Evolutionary conservation across 2,888 invertebrate species (phyloP).

Genomic region (Lasioglossum malachurum): DNA sequence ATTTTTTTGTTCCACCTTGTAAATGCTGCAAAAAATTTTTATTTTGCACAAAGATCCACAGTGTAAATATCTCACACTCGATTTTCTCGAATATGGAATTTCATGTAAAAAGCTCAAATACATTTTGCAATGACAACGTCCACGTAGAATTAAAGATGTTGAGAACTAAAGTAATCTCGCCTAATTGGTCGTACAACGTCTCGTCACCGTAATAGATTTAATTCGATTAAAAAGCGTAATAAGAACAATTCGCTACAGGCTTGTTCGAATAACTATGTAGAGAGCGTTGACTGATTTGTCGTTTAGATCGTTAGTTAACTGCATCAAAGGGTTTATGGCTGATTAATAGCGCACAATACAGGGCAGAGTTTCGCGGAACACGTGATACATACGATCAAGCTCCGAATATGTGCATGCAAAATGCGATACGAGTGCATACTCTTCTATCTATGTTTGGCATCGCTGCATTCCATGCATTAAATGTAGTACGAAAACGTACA

Average conservation of each 20-base stretch:
- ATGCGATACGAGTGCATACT: slow-evolving; percentile 17
- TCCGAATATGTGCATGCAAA: slow-evolving; percentile 48
- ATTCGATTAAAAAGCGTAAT: background rate
- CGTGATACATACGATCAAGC: background rate
- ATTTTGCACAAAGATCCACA: background rate
- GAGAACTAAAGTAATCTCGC: background rate
- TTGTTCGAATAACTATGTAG: background rate
- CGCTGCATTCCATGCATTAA: slow-evolving; percentile 63
- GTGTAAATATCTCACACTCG: background rate
- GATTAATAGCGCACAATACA: slow-evolving; percentile 14
- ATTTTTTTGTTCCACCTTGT: background rate
- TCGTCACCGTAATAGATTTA: background rate
- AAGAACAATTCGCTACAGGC: background rate
- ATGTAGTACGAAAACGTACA: slow-evolving; percentile 55
- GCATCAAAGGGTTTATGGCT: background rate
- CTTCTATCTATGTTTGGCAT: slow-evolving; percentile 38
- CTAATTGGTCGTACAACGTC: background rate
- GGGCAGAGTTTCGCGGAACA: background rate
- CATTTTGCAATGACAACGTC: background rate
- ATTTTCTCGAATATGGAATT: background rate
- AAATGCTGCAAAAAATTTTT: background rate
- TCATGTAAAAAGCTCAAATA: background rate
- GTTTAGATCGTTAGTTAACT: background rate
- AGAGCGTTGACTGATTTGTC: background rate
- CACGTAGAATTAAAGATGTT: background rate